Evolutionary conservation across 2,113 vertebrate genomes (phyloP), one percentile per base, ranked within the genome.

Genomic region (Lamprologus ornatipinnis): DNA sequence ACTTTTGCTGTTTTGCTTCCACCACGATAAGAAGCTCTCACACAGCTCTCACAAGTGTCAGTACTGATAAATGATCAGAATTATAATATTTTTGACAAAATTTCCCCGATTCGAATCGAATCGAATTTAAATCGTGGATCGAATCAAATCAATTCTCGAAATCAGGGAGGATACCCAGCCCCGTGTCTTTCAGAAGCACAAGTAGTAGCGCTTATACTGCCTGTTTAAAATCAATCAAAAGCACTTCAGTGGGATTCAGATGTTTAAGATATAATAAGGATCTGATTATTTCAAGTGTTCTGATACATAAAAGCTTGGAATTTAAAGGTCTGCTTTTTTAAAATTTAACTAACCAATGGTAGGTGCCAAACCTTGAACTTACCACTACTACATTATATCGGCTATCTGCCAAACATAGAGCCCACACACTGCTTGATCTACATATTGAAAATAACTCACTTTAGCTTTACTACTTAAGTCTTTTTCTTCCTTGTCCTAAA

Each of bases 41-140:
- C 21, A 13, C 11, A 55, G 0, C 21, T 55, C 53, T 57, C 21
- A 57, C 21, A 57, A 5, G 54, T 57, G 54, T 26, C 54, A 57
- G 54, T 57, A 26, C 54, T 31, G 57, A 60, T 60, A 60, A 33
- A 60, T 60, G 57, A 60, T 9, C 26, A 60, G 57, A 60, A 31
- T 60, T 60, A 1, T 6, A 15, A 31, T 60, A 60, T 60, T 60
- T 55, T 31, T 33, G 57, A 19, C 28, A 33, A 60, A 19, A 31
- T 19, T 33, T 60, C 15, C 28, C 57, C 5, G 0, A 58, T 4
- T 58, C 1, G 2, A 58, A 58, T 55, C 1, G 2, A 58, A 58
- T 55, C 0, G 2, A 60, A 60, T 60, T 60, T 60, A 6, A 19
- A 33, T 60, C 0, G 0, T 10, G 5, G 15, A 60, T 60, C 8